phyloP scores from a whole-genome alignment of 1,140 invertebrate species.

The Triops longicaudatus region DNA sequence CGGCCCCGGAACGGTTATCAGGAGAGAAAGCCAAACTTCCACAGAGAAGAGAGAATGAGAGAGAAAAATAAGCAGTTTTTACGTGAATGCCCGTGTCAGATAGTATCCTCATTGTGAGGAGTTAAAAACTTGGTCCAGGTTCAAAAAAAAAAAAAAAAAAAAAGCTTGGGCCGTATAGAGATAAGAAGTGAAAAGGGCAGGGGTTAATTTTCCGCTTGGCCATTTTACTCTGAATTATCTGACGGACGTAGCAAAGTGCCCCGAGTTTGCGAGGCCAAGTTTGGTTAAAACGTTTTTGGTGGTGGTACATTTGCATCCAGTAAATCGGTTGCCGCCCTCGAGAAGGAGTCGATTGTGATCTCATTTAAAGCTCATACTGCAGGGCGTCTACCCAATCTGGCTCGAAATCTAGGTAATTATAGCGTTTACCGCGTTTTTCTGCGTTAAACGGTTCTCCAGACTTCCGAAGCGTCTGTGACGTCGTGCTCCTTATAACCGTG shows the following conservation, averaged over 20 bases:
- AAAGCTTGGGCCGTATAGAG: neutral
- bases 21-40: neutral
- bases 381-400: neutral
- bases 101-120: neutral
- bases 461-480: neutral
- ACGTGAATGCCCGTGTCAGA: neutral
- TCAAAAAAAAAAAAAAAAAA: neutral
- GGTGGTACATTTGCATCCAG: too few relatives aligned
- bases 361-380: neutral
- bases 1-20: neutral
- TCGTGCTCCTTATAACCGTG: neutral
- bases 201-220: too few relatives aligned
- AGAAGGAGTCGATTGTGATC: too few relatives aligned
- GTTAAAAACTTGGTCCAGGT: neutral
- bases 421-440: neutral
- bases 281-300: too few relatives aligned
- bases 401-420: constrained; percentile 3
- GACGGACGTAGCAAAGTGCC: too few relatives aligned
- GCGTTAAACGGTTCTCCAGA: neutral
- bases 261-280: too few relatives aligned
- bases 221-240: too few relatives aligned
- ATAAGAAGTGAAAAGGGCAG: too few relatives aligned
- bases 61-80: too few relatives aligned
- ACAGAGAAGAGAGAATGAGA: too few relatives aligned
- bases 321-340: too few relatives aligned